These are phyloP conservation scores for Ia io DNA, from an alignment of 2,113 vertebrate genomes.

Conservation along the genomic window DNA sequence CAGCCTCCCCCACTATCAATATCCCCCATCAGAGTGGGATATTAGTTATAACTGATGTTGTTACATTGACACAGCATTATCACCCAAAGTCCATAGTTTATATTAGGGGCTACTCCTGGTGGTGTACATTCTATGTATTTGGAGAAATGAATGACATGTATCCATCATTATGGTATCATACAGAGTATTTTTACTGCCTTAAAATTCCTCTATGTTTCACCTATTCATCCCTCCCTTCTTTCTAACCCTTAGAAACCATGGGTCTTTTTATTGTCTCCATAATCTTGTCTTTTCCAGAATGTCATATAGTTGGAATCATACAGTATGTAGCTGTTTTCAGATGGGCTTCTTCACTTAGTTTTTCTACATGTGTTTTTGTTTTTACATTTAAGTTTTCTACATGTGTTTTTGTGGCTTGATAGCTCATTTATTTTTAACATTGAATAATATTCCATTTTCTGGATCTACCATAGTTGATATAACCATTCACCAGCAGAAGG, in stretches of 20 bases:
- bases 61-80: not conserved
- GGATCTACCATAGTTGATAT: not conserved
- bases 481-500: not conserved
- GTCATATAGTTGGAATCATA: not conserved
- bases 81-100: not conserved
- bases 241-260: not conserved
- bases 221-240: not conserved
- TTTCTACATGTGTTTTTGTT: not conserved
- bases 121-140: not conserved
- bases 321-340: not conserved
- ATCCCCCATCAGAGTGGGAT: rapidly evolving
- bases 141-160: not conserved
- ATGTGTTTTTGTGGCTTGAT: not conserved
- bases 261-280: not conserved
- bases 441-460: not conserved
- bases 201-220: not conserved
- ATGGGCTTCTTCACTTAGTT: not conserved
- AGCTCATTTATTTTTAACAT: not conserved
- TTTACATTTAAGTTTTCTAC: not conserved
- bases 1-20: not conserved
- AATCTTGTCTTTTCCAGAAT: not conserved
- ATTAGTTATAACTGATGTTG: not conserved
- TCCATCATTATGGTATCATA: not conserved
- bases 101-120: not conserved
- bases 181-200: not conserved